Base-by-base conservation (phyloP, 2,113 vertebrate species). In the Delphinapterus leucas region DNA sequence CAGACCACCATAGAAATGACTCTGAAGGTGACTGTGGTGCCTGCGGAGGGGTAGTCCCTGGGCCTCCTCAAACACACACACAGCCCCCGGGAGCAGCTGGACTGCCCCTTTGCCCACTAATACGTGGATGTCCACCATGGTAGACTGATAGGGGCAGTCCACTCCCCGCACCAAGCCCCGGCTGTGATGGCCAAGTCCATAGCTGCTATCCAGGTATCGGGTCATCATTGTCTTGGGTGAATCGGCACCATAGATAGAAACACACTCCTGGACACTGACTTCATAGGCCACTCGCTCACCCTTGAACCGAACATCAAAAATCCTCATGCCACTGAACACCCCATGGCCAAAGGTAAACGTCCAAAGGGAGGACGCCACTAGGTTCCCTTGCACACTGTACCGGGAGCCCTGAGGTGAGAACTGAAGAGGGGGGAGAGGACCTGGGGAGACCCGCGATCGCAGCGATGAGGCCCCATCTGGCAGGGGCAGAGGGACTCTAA, bases 41-140 rank as follows among this genome's bases (percentile, higher is more conserved):
- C 99, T 99, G 68, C 99, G 88, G 67, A 99, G 98, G 0, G 99
- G 99, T 20, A 99, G 98, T 21, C 99, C 99, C 53, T 98, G 97
- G 93, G 99, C 99, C 53, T 99, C 99, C 98, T 99, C 99, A 38
- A 99, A 99, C 38, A 99, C n/a, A 94, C 99, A 99, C 71, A 99
- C 98, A 1, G 99, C 99, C 9, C 99, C 99, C 8, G 96, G 97
- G 31, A 96, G 98, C 3, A 97, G 94, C 49, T 97, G 93, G 2
- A 98, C 96, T 0, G 14, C 20, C 2, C 98, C 97, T 0, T 92
- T 93, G 5, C 99, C 98, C 1, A 99, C 98, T 47, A 99, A 98
- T 23, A 99, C 97, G 70, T 99, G 98, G 0, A 98, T 98, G 76
- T 99, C 99, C 33, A 99, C 70, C 61, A 98, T 99, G 0, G 98